Evolutionary conservation across 2,888 invertebrate species (phyloP), one percentile per base, ranked within the genome.

Genomic region (Acleris holmiana): DNA sequence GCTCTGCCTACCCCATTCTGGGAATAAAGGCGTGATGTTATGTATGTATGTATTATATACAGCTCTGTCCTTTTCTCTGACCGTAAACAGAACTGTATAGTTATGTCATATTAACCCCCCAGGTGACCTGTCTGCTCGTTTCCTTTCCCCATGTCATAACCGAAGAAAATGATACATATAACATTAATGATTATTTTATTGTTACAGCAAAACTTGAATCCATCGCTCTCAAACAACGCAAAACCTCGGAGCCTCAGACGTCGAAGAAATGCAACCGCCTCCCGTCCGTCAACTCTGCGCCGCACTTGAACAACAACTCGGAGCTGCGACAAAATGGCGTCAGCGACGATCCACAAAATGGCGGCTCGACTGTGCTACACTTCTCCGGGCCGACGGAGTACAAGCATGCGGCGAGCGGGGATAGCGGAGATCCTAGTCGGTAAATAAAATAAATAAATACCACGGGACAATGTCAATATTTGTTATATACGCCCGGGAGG

Each of bases 231-330:
- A 78, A 71, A 19, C n/a, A 59, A 1, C 83, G 75, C 19, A 76
- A 76, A 4, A 69, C 70, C 1, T 71, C 81, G 0, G 67, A 71
- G 0, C 75, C 77, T n/a, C 44, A 44, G 2, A 4, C 5, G 6
- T 17, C 17, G 4, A 44, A 7, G 1, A 76, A 77, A 2, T 71
- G 71, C n/a, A 84, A 83, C 40, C 77, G 90, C 0, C 76, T 91
- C 0, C 91, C 89, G 0, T 73, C 82, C 0, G 91, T 91, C 7
- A 89, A 82, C 61, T 91, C 91, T 0, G 91, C 91, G 0, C 91
- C 91, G 0, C 91, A 89, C 57, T 76, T 91, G 2, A 86, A 89
- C 74, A 88, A 90, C 66, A 88, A 89, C 51, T 17, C 40, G n/a
- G 64, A 29, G 29, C 8, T 54, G 0, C 51, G 49, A 23, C 55